Evolutionary conservation across 2,113 vertebrate genomes (phyloP).

Genomic region (Beaufortia kweichowensis): DNA sequence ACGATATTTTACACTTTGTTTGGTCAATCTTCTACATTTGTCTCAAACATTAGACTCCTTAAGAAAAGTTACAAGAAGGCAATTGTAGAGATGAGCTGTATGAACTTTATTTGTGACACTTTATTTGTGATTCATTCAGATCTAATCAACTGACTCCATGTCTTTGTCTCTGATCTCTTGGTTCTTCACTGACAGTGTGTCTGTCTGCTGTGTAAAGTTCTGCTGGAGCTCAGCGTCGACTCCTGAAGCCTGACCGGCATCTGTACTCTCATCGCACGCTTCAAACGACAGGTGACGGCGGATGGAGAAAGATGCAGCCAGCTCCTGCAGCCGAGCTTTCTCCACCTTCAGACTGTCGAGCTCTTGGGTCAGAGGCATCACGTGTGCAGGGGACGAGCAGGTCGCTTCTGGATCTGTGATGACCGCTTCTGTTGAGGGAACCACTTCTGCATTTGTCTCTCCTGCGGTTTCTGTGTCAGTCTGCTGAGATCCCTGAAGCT

Average conservation of each 20-base stretch:
- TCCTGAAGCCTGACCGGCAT: not conserved
- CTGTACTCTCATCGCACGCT: conserved; percentile 30
- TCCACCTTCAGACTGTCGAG: conserved; percentile 64
- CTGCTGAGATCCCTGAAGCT: conserved; percentile 78
- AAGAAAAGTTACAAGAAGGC: not conserved
- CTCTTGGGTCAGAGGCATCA: conserved; percentile 55
- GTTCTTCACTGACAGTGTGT: conserved; percentile 44
- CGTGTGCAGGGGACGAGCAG: not conserved
- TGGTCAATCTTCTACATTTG: no score
- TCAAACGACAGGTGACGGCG: conserved; percentile 63
- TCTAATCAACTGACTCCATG: conserved; percentile 54
- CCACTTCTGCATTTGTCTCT: conserved; percentile 32
- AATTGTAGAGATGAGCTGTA: not conserved
- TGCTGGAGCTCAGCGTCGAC: conserved; percentile 39
- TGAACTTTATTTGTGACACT: conserved; percentile 27
- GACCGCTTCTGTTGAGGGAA: conserved; percentile 50
- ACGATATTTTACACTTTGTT: no score
- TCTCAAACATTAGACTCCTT: no score
- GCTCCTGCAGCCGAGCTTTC: conserved; percentile 73
- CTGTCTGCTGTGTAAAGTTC: conserved; percentile 51
- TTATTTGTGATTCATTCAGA: conserved; percentile 10
- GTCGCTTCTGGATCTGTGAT: not conserved
- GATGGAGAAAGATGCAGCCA: conserved; percentile 78
- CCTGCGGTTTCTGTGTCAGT: conserved; percentile 35
- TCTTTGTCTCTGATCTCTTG: conserved; percentile 55